Evolutionary conservation across 2,888 invertebrate species (phyloP).

Genomic region (Drosophila mettleri): DNA sequence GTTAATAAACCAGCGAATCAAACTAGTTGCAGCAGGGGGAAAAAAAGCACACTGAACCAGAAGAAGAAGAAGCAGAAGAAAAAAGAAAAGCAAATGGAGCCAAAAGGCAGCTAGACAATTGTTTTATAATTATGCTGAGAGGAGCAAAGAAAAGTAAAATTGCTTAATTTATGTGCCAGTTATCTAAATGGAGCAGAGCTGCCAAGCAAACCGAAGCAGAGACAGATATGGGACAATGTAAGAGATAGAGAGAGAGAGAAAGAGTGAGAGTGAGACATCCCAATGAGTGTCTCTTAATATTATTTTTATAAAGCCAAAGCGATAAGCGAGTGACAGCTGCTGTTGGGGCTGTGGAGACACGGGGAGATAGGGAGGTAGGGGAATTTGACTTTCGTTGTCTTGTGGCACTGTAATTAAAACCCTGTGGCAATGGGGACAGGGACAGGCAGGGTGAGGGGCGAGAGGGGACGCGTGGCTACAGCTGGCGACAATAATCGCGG

Average conservation of each 20-base stretch:
- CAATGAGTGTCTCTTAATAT: slow-evolving; percentile 69
- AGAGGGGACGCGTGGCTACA: no score
- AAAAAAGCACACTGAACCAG: background rate
- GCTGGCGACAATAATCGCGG: slow-evolving; percentile 73
- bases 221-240: background rate
- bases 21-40: background rate
- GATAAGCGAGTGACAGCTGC: slow-evolving; percentile 66
- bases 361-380: background rate
- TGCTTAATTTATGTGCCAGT: slow-evolving; percentile 80
- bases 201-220: slow-evolving; percentile 38
- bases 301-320: slow-evolving; percentile 68
- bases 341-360: slow-evolving; percentile 3
- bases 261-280: slow-evolving; percentile 19
- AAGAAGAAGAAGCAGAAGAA: background rate
- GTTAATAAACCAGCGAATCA: slow-evolving; percentile 43
- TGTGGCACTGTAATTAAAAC: slow-evolving; percentile 72
- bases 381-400: slow-evolving; percentile 55
- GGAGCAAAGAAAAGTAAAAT: slow-evolving; percentile 69
- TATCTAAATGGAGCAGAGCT: slow-evolving; percentile 78
- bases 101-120: slow-evolving; percentile 62
- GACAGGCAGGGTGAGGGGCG: background rate
- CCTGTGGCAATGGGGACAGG: slow-evolving; percentile 6
- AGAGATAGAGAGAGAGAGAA: background rate
- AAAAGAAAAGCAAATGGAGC: slow-evolving; percentile 7
- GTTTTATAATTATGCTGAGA: slow-evolving; percentile 68